A percentile compares a stretch with the other conserved stretches of the same genome.
Evolutionary conservation across 2,888 invertebrate species (phyloP).

Genomic region (Atrina japonica): DNA sequence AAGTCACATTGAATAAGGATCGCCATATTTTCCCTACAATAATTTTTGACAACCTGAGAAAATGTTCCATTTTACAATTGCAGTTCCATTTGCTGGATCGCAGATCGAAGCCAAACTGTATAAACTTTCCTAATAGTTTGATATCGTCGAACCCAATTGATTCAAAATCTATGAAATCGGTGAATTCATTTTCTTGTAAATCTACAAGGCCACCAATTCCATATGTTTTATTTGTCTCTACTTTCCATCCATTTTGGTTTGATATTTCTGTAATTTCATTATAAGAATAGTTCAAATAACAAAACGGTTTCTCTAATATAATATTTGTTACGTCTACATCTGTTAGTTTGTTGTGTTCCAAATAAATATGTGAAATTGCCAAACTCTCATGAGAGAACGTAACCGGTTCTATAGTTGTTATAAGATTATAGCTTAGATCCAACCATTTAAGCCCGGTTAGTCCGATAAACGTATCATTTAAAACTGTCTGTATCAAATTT

Average conservation of each 20-base stretch:
- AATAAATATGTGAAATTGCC: not conserved
- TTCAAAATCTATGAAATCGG: slow-evolving; percentile 23
- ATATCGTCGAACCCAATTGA: slow-evolving; percentile 21
- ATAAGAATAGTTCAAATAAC: slow-evolving; percentile 19
- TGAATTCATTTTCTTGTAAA: slow-evolving; percentile 14
- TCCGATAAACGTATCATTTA: slow-evolving; percentile 11
- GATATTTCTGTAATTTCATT: slow-evolving; percentile 22
- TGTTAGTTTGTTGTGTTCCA: slow-evolving; percentile 3
- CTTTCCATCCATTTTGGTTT: slow-evolving; percentile 11
- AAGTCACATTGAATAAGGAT: slow-evolving; percentile 20
- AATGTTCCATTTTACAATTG: slow-evolving; percentile 30
- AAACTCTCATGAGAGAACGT: slow-evolving; percentile 3
- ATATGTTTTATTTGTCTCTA: slow-evolving; percentile 20
- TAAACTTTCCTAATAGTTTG: slow-evolving; percentile 19
- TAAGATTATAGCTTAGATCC: slow-evolving; percentile 1
- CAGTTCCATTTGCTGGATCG: slow-evolving; percentile 23
- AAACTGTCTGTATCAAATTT: slow-evolving; percentile 14
- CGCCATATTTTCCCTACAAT: slow-evolving; percentile 15
- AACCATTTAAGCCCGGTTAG: slow-evolving; percentile 11
- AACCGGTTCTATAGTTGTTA: slow-evolving; percentile 14
- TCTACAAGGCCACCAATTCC: slow-evolving; percentile 26
- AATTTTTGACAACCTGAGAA: slow-evolving; percentile 15
- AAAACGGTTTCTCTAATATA: slow-evolving; percentile 24
- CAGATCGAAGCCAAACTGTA: slow-evolving; percentile 23
- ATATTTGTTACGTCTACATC: slow-evolving; percentile 31